Evolutionary conservation across 2,113 vertebrate genomes (phyloP), one percentile per base, ranked within the genome.

Genomic region (Passer domesticus): DNA sequence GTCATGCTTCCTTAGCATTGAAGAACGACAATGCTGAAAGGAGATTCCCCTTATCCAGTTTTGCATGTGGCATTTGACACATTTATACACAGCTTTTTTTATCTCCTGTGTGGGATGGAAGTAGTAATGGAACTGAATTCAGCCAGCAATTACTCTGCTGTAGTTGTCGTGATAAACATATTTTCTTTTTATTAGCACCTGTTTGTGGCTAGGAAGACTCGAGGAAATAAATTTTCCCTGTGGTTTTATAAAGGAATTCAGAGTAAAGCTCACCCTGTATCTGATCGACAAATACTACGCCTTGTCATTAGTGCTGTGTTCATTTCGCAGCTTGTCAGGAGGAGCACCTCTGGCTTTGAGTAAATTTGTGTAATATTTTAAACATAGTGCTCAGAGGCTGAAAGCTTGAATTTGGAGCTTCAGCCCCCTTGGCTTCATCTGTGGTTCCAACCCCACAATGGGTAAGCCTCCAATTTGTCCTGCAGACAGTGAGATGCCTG

Each of bases 401-500:
- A 43, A 60, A 84, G 44, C 44, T 76, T 49, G 25, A 66, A 49
- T 78, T 28, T 25, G 52, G 49, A 70, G 69, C 23, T 75, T 31
- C 66, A 33, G 55, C 64, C 17, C 33, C 4, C 47, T 43, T 70
- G 68, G 64, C 86, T 84, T 31, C 11, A 1, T 22, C 35, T 72
- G 52, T 35, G 43, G 15, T 86, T 86, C 59, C 72, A 16, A 2
- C 24, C 20, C 22, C 24, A 13, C 11, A 0, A 7, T 52, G 60
- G 41, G 33, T 28, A 7, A 75, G 33, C 11, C 56, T 66, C 78
- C 67, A 62, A 1, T 31, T 37, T 17, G 7, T 58, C 79, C 77
- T 7, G 2, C 1, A 0, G 18, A 52, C 60, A 39, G 17, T 0
- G 0, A 73, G 78, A 50, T 82, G 56, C 85, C 62, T 44, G 68